Conservation (phyloP, 2,888 invertebrate species). For the Diabrotica balteata region DNA sequence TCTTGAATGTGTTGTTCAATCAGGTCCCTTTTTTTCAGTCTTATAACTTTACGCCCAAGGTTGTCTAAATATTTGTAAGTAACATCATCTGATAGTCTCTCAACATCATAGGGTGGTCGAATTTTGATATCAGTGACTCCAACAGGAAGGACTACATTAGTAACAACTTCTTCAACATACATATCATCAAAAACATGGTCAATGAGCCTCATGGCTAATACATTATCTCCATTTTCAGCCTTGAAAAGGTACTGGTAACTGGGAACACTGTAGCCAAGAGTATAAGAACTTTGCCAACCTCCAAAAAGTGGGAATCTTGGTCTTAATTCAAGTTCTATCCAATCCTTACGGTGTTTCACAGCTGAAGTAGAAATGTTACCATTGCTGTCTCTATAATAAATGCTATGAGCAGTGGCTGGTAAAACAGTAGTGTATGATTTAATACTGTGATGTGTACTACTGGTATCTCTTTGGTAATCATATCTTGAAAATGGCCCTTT, state of each 20-base stretch:
- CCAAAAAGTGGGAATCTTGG: conserved; percentile 98
- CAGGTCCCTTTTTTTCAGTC: conserved; percentile 81
- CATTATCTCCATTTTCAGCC: conserved; percentile 74
- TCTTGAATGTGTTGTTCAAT: conserved; percentile 97
- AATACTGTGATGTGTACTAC: conserved; percentile 87
- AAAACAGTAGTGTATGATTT: conserved; percentile 88
- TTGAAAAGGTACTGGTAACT: conserved; percentile 94
- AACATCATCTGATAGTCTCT: conserved; percentile 74
- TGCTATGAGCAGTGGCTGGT: conserved; percentile 90
- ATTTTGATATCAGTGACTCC: conserved; percentile 84
- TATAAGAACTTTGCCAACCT: conserved; percentile 98
- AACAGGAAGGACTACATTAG: conserved; percentile 94
- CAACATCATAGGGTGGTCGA: conserved; percentile 81
- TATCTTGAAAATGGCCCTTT: conserved; percentile 97
- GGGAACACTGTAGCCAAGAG: conserved; percentile 91
- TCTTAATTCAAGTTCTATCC: conserved; percentile 93
- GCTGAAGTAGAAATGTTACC: conserved; percentile 99
- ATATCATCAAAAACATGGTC: conserved; percentile 98
- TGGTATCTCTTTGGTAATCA: conserved; percentile 93
- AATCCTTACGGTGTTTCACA: conserved; percentile 85
- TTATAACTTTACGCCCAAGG: conserved; percentile 86
- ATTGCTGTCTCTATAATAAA: conserved; percentile 98
- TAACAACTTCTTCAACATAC: conserved; percentile 86
- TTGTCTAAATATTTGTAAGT: conserved; percentile 96
- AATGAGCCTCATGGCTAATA: conserved; percentile 90